A percentile compares a stretch with the other conserved stretches of the same genome.
These are phyloP conservation scores for Chelonoidis abingdonii DNA, from an alignment of 2,113 vertebrate species.

Conservation along the genomic window DNA sequence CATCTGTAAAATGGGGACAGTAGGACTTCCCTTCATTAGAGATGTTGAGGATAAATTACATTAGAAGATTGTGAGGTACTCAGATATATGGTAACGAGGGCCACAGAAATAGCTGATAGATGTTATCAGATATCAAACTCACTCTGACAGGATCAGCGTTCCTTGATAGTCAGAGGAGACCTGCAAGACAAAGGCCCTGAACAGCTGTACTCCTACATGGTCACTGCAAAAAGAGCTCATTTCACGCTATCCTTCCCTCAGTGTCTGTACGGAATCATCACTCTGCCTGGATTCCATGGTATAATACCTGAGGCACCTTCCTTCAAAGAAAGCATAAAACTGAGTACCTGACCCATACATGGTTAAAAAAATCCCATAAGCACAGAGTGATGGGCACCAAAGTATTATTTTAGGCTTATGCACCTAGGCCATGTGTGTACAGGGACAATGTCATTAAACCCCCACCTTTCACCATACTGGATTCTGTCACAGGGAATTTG, in stretches of 20 bases:
- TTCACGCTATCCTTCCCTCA: neutral
- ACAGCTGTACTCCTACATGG: neutral
- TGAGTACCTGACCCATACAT: neutral
- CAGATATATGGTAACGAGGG: too few relatives aligned
- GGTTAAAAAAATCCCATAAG: accelerated
- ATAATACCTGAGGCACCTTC: neutral
- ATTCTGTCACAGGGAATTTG: constrained; percentile 32
- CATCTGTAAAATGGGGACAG: too few relatives aligned
- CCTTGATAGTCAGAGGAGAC: accelerated
- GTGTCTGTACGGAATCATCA: neutral
- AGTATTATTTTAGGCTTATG: neutral
- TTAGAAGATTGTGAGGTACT: too few relatives aligned
- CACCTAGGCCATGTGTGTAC: neutral
- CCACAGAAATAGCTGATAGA: too few relatives aligned
- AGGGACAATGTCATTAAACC: neutral
- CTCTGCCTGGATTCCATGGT: neutral
- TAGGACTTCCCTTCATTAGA: too few relatives aligned
- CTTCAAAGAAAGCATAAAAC: neutral
- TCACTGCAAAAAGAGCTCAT: accelerated
- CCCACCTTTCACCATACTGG: neutral
- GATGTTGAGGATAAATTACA: too few relatives aligned
- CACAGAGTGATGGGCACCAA: neutral
- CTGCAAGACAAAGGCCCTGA: neutral
- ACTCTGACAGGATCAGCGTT: too few relatives aligned
- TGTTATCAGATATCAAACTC: too few relatives aligned